Percentiles rank a stretch among this genome's conserved stretches.
phyloP scores from a whole-genome alignment of 2,797 vertebrate species.

The Fundulus diaphanus region DNA sequence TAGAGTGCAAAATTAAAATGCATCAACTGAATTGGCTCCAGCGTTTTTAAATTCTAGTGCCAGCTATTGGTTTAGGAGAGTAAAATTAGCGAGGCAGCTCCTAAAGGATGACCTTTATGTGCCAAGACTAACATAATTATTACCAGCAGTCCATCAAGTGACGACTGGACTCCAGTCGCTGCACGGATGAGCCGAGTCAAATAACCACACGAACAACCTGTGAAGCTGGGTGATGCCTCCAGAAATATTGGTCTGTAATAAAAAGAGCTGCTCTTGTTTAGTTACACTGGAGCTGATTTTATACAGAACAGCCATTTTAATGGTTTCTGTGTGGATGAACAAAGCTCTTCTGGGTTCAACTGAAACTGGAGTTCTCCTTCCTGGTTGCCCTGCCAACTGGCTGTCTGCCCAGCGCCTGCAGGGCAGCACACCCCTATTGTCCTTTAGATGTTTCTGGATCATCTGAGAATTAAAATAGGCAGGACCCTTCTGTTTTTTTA shows the following conservation, averaged over 20 bases:
- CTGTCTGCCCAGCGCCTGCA: constrained; percentile 72
- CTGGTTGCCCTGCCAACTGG: constrained; percentile 71
- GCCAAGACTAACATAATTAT: constrained; percentile 69
- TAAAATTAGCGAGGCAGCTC: constrained; percentile 38
- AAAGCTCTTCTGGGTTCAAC: constrained; percentile 49
- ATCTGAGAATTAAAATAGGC: constrained; percentile 75
- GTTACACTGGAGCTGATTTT: constrained; percentile 15
- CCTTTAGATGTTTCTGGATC: constrained; percentile 77
- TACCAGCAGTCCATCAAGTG: constrained; percentile 59
- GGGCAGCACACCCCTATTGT: constrained; percentile 76
- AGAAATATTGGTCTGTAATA: constrained; percentile 12
- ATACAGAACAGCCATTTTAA: constrained; percentile 21
- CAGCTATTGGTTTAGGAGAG: constrained; percentile 46
- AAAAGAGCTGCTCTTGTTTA: constrained; percentile 36
- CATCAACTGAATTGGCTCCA: constrained; percentile 17
- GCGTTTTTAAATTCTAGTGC: constrained; percentile 27
- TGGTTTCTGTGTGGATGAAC: constrained; percentile 28
- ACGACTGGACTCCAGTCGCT: constrained; percentile 34
- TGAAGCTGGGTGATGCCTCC: constrained; percentile 2
- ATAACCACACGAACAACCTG: constrained; percentile 41
- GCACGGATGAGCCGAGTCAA: constrained; percentile 28
- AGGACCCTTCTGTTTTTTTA: constrained; percentile 47
- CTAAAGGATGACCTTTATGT: constrained; percentile 49
- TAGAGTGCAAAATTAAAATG: constrained; percentile 25
- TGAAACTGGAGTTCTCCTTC: constrained; percentile 68